These are phyloP conservation scores for Hirudo medicinalis DNA, from an alignment of 1,140 invertebrate species.

Conservation along the genomic window DNA sequence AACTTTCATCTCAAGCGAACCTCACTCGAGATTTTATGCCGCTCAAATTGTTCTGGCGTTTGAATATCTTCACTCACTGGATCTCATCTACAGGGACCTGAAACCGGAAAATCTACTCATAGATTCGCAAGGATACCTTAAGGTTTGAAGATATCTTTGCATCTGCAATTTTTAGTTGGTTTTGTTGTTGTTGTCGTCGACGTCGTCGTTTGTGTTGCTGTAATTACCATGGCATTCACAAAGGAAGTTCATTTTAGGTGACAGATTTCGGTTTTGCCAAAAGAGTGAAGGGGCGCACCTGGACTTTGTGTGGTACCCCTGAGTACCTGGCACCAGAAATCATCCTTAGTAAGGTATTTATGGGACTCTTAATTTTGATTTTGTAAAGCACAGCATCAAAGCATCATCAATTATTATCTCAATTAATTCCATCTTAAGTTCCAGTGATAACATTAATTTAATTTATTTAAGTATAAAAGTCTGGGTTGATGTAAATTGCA, in stretches of 20 bases:
- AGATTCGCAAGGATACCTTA: slow-evolving; percentile 93
- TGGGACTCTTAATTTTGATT: neutral
- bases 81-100: slow-evolving; percentile 96
- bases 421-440: no score
- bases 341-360: slow-evolving; percentile 66
- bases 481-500: no score
- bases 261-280: slow-evolving; percentile 99
- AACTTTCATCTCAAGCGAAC: slow-evolving; percentile 54
- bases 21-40: slow-evolving; percentile 95
- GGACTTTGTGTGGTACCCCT: slow-evolving; percentile 98
- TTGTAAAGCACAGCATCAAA: no score
- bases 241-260: slow-evolving; percentile 43
- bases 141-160: slow-evolving; percentile 40
- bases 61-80: slow-evolving; percentile 97
- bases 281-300: slow-evolving; percentile 93
- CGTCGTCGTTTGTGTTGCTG: no score
- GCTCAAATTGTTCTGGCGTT: slow-evolving; percentile 98
- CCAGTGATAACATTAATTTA: no score
- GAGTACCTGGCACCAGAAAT: slow-evolving; percentile 97
- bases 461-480: no score
- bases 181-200: no score
- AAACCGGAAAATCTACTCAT: slow-evolving; percentile 99
- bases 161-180: no score
- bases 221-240: no score
- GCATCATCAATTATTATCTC: no score